phyloP scores from a whole-genome alignment of 2,797 vertebrate species.

The Amblyraja radiata region DNA sequence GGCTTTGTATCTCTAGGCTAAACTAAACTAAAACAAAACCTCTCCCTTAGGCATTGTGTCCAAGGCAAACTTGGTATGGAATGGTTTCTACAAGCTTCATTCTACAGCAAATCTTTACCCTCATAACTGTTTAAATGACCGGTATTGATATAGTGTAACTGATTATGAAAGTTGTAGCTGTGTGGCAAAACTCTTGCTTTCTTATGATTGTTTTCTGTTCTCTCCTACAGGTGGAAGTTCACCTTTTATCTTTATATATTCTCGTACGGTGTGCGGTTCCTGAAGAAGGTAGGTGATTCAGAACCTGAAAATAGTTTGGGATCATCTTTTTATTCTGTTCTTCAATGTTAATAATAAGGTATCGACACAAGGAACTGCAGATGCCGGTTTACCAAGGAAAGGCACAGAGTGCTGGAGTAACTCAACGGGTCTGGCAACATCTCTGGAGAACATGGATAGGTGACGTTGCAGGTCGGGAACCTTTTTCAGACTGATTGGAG shows the following conservation, averaged over 20 bases:
- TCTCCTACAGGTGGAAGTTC: slow-evolving; percentile 86
- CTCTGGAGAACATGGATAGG: too few species aligned
- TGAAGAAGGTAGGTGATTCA: slow-evolving; percentile 81
- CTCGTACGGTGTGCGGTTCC: slow-evolving; percentile 87
- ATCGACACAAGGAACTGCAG: too few species aligned
- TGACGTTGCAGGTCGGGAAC: too few species aligned
- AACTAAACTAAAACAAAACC: too few species aligned
- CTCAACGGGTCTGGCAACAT: too few species aligned
- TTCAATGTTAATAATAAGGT: background rate
- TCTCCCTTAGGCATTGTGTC: too few species aligned
- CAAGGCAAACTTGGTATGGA: background rate
- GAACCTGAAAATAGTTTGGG: background rate
- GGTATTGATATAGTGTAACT: background rate
- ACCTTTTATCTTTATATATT: slow-evolving; percentile 95
- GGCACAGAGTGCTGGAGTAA: too few species aligned
- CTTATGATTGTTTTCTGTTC: slow-evolving; percentile 47
- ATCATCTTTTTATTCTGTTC: background rate
- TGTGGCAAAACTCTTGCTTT: background rate
- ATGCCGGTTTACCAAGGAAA: too few species aligned
- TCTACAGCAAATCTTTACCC: background rate
- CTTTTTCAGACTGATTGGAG: too few species aligned
- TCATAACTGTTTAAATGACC: background rate
- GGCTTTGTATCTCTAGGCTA: too few species aligned
- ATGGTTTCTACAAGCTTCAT: background rate
- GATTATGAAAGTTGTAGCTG: background rate